Base-by-base conservation (phyloP, 2,113 vertebrate genomes). In the Chamaea fasciata region DNA sequence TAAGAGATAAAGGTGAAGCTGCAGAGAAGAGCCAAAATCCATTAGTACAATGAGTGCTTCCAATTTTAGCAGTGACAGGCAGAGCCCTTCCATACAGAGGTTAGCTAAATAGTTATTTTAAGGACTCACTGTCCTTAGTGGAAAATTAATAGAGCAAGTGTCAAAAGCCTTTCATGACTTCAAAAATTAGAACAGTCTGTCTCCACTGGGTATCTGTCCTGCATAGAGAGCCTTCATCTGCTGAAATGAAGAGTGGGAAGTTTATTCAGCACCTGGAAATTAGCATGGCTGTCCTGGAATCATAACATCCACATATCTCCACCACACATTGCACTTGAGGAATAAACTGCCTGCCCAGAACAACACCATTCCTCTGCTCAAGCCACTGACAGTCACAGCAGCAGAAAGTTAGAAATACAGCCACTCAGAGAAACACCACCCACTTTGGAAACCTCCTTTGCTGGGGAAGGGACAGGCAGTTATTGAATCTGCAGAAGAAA, bases 31-130 rank as follows among this genome's bases (percentile, higher is more conserved):
- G 93, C 76, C 95, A 96, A 94, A 96, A 94, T 77, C 93, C 94
- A 95, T 97, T 95, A 98, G 95, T 47, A 88, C 83, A 94, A 92
- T 91, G 93, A 97, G 86, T 87, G 87, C 59, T 96, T 96, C 96
- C 93, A 94, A 95, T 96, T 97, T 97, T 96, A 87, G 64, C 81
- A 93, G 78, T 81, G 92, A 76, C 60, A 92, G 68, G 81, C 73
- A 91, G 83, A 94, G 88, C 82, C 94, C 24, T 65, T 95, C 97
- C 96, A 97, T 46, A 80, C 75, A 94, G 90, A 96, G 94, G 94
- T 97, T 97, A 97, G 87, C 96, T 95, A 96, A 98, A 97, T 80
- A 91, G 95, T 97, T 97, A 97, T 97, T 98, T 96, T 98, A 97
- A 97, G 97, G 87, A 97, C 83, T 97, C 57, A 4, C 47, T 94